These are phyloP conservation scores for Thymelicus sylvestris DNA, from an alignment of 2,888 invertebrate genomes.

Conservation along the genomic window DNA sequence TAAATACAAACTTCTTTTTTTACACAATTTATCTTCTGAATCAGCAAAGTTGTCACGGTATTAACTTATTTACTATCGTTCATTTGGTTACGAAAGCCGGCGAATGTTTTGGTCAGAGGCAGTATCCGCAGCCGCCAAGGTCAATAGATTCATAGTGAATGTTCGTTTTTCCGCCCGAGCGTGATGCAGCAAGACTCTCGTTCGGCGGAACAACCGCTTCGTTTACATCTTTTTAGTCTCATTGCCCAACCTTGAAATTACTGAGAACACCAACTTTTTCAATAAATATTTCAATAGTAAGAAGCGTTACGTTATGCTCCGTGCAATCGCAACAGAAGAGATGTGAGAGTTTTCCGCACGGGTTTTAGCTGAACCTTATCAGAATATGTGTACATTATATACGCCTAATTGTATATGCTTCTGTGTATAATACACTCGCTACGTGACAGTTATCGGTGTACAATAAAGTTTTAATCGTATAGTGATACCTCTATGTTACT, in stretches of 20 bases:
- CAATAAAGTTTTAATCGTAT: not conserved
- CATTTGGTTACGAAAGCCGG: too few species aligned
- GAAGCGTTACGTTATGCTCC: not conserved
- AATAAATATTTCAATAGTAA: not conserved
- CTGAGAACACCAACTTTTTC: not conserved
- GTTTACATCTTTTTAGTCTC: not conserved
- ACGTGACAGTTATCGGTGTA: too few species aligned
- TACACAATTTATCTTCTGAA: too few species aligned
- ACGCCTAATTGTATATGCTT: too few species aligned
- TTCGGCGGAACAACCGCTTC: not conserved
- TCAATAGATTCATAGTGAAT: conserved; percentile 1
- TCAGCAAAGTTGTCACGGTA: too few species aligned
- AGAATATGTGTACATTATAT: too few species aligned
- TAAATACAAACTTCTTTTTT: too few species aligned
- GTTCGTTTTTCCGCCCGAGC: conserved; percentile 1
- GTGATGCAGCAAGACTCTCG: conserved; percentile 4
- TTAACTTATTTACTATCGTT: too few species aligned
- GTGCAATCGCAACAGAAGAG: not conserved
- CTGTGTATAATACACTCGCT: too few species aligned
- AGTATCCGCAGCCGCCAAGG: not conserved
- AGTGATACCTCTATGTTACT: not conserved
- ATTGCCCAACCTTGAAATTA: conserved; percentile 8
- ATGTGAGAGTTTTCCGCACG: not conserved
- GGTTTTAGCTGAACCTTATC: not conserved
- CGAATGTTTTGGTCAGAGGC: too few species aligned